Evolutionary conservation across 2,113 vertebrate genomes (phyloP), one percentile per base, ranked within the genome.

Genomic region (Menura novaehollandiae): DNA sequence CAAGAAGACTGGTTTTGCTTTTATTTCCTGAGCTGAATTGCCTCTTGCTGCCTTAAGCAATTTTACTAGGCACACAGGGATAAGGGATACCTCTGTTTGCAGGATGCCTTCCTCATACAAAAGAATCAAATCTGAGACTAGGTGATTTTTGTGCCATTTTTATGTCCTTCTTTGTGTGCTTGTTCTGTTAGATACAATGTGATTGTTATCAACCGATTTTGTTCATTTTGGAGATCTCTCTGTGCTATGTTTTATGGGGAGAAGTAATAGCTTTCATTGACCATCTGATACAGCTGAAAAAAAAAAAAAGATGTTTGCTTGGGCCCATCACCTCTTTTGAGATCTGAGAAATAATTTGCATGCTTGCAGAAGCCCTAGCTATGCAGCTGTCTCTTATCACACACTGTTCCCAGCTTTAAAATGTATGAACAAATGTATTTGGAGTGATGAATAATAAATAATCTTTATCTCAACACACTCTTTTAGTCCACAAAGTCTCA

Each of bases 361-460:
- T 93, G 77, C 83, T 56, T 94, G 46, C 62, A 77, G 69, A 71
- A 91, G 49, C 74, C 37, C 71, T 84, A 72, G 59, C 59, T 83
- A 33, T 56, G 76, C 93, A 94, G 92, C 92, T 96, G 90, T 43
- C 60, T 91, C 95, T 90, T 94, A 96, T 91, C 83, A 96, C 90
- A 93, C 52, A 12, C 60, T 78, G 85, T 95, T 95, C 86, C 64
- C 69, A 68, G 83, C 69, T 91, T 95, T 69, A 92, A 79, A 89
- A 93, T 72, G 79, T 68, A 96, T 56, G 95, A 96, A 95, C 88
- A 96, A 97, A 91, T 89, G 72, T 91, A 93, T 96, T 93, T 75
- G 69, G 47, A 96, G 41, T 35, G 69, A 92, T 95, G 96, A 96
- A 95, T 96, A 95, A 95, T 94, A 93, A 96, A 89, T 83, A 91